These are phyloP conservation scores for Polietes domitor DNA, from an alignment of 2,888 invertebrate genomes.

Conservation along the genomic window DNA sequence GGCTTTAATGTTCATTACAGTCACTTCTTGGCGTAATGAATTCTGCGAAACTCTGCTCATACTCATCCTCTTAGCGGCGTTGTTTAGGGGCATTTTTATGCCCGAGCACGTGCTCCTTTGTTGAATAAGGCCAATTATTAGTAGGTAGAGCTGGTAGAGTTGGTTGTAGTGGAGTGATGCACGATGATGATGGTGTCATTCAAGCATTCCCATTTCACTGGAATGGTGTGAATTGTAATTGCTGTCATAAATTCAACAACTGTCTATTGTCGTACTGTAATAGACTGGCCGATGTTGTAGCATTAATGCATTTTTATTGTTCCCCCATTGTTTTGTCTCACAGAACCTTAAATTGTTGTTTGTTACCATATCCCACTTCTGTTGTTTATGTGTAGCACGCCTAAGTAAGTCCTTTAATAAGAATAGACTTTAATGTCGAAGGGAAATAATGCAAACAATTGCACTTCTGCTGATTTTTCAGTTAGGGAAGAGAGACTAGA, in stretches of 20 bases:
- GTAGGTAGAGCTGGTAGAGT: background rate
- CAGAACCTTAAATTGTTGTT: too few relatives aligned
- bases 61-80: background rate
- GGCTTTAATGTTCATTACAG: background rate
- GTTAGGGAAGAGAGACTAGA: too few relatives aligned
- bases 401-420: too few relatives aligned
- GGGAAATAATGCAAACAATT: too few relatives aligned
- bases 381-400: too few relatives aligned
- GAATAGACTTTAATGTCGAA: too few relatives aligned
- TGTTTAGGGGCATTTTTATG: background rate
- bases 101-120: constrained; percentile 6
- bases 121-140: constrained; percentile 2
- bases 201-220: background rate
- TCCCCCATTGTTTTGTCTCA: too few relatives aligned
- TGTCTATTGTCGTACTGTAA: too few relatives aligned
- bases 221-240: background rate
- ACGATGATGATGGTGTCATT: background rate
- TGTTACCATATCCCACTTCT: too few relatives aligned
- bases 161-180: background rate
- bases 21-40: background rate
- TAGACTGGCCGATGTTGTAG: too few relatives aligned
- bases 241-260: constrained; percentile 8
- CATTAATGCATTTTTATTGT: too few relatives aligned
- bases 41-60: background rate
- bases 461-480: too few relatives aligned